Evolutionary conservation across 2,113 vertebrate genomes (phyloP).

Genomic region (Conger conger): DNA sequence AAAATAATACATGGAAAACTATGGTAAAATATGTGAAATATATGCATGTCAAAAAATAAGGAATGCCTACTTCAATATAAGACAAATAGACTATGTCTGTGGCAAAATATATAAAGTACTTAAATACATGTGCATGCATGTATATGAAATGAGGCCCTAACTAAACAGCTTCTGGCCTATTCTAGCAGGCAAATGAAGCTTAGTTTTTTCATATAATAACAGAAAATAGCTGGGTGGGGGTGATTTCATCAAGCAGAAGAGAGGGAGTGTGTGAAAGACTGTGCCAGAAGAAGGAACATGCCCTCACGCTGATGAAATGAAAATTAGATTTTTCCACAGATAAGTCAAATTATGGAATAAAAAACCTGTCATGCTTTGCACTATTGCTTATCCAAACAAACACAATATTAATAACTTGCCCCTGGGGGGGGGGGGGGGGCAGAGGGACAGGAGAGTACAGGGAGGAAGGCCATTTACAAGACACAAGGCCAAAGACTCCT

Average conservation of each 20-base stretch:
- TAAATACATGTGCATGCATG: background rate
- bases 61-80: background rate
- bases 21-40: background rate
- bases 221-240: slow-evolving; percentile 18
- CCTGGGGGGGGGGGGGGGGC: background rate
- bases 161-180: slow-evolving; percentile 14
- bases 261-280: background rate
- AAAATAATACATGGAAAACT: background rate
- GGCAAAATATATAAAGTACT: background rate
- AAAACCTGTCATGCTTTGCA: slow-evolving; percentile 3
- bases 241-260: slow-evolving; percentile 22
- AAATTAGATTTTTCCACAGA: slow-evolving; percentile 48
- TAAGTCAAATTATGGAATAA: slow-evolving; percentile 30
- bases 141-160: background rate
- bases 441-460: background rate
- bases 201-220: slow-evolving; percentile 20
- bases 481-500: slow-evolving; percentile 30
- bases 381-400: slow-evolving; percentile 16
- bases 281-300: slow-evolving; percentile 5
- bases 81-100: background rate
- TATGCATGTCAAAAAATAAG: background rate
- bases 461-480: background rate
- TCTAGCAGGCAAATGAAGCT: background rate
- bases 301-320: slow-evolving; percentile 23
- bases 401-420: slow-evolving; percentile 28